A percentile compares a stretch with the other conserved stretches of the same genome.
Conservation (phyloP, 2,888 invertebrate species). For the Machimus rusticus region DNA sequence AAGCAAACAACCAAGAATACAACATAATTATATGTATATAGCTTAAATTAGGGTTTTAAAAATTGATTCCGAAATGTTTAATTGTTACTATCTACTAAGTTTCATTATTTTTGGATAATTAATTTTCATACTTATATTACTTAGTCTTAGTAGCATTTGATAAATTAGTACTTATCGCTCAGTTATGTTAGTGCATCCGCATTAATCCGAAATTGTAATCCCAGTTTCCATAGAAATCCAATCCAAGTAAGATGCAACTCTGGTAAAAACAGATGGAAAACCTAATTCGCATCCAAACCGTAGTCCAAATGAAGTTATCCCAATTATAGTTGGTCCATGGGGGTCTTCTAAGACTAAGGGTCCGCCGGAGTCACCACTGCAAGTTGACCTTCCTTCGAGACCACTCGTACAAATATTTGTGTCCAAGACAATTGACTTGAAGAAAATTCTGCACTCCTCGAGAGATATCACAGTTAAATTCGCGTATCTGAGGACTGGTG, state of each 20-base stretch:
- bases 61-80: too few species aligned
- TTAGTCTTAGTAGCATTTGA: not conserved
- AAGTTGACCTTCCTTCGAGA: conserved; percentile 44
- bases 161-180: not conserved
- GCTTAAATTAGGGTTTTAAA: too few species aligned
- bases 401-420: conserved; percentile 42
- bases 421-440: not conserved
- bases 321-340: conserved; percentile 38
- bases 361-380: conserved; percentile 49
- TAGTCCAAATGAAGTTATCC: conserved; percentile 47
- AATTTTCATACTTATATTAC: too few species aligned
- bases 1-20: too few species aligned
- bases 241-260: conserved; percentile 46
- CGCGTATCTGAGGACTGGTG: not conserved
- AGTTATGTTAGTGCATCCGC: not conserved
- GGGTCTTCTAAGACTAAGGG: conserved; percentile 46
- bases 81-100: too few species aligned
- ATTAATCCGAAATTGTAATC: not conserved
- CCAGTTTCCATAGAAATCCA: conserved; percentile 47
- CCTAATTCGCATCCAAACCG: conserved; percentile 46
- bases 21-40: too few species aligned
- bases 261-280: conserved; percentile 47
- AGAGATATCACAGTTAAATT: conserved; percentile 5
- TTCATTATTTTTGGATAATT: too few species aligned
- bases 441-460: not conserved